Evolutionary conservation across 2,797 vertebrate species (phyloP).

Genomic region (Brachyalestes nurse): DNA sequence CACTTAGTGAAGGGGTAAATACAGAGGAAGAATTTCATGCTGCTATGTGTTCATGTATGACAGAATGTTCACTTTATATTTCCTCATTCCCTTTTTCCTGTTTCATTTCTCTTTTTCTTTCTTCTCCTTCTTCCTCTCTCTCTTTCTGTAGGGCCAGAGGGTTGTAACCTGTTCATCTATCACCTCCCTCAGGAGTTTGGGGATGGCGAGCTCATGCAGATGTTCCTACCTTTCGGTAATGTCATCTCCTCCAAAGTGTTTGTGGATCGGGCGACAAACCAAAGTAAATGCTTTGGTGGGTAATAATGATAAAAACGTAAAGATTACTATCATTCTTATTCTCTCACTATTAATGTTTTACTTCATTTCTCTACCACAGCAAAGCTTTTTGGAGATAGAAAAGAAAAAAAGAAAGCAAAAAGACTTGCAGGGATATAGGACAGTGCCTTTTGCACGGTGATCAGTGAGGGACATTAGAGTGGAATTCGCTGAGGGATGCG

Average conservation of each 20-base stretch:
- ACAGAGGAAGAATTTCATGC: no score
- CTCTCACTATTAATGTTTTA: slow-evolving; percentile 75
- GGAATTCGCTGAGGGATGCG: slow-evolving; percentile 35
- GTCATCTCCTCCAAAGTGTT: slow-evolving; percentile 99
- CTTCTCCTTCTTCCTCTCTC: slow-evolving; percentile 61
- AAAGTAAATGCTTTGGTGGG: slow-evolving; percentile 99
- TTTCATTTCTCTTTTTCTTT: slow-evolving; percentile 43
- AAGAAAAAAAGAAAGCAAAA: slow-evolving; percentile 8
- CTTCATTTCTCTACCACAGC: slow-evolving; percentile 75
- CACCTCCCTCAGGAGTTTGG: slow-evolving; percentile 99
- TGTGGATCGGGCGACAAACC: slow-evolving; percentile 99
- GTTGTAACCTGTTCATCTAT: slow-evolving; percentile 99
- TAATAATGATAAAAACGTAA: slow-evolving; percentile 86
- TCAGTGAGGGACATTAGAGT: slow-evolving; percentile 40
- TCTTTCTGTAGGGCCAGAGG: slow-evolving; percentile 88
- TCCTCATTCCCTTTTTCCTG: slow-evolving; percentile 32
- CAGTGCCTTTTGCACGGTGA: slow-evolving; percentile 43
- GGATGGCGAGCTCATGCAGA: slow-evolving; percentile 99
- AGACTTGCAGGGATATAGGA: slow-evolving; percentile 39
- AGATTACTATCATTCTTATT: slow-evolving; percentile 79
- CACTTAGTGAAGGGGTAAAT: no score
- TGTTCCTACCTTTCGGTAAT: slow-evolving; percentile 99
- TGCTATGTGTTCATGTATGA: no score
- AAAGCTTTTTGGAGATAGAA: slow-evolving; percentile 54
- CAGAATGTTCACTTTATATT: no score